Conservation (phyloP, 2,113 vertebrate genomes). For the Anolis sagrei region DNA sequence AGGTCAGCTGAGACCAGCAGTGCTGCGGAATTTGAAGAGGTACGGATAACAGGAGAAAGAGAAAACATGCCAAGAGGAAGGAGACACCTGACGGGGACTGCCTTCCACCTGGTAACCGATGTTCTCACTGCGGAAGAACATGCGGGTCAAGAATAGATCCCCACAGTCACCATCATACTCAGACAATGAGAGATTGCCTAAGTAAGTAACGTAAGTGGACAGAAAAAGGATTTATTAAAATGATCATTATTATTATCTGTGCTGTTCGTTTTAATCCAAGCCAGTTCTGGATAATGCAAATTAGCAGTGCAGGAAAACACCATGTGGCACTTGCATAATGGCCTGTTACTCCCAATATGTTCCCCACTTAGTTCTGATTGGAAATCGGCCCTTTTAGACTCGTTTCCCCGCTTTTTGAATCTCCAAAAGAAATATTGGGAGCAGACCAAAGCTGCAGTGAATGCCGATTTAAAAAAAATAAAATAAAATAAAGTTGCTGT, state of each 20-base stretch:
- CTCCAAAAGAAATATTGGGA: background rate
- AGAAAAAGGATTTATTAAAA: background rate
- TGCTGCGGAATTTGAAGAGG: too few relatives aligned
- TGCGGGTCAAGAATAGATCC: too few relatives aligned
- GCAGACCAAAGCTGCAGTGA: background rate
- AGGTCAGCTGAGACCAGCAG: too few relatives aligned
- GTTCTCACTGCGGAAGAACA: too few relatives aligned
- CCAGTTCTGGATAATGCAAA: conserved; percentile 21
- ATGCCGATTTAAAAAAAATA: accelerated
- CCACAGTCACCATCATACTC: too few relatives aligned
- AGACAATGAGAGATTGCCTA: too few relatives aligned
- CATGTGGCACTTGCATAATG: conserved; percentile 15
- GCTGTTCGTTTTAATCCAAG: background rate
- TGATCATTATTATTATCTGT: too few relatives aligned
- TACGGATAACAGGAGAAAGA: too few relatives aligned
- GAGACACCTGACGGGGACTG: too few relatives aligned
- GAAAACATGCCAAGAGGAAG: too few relatives aligned
- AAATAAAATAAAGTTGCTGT: accelerated
- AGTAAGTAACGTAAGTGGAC: too few relatives aligned
- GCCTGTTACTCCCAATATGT: conserved; percentile 4
- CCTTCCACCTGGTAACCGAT: too few relatives aligned
- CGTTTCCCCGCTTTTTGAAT: background rate
- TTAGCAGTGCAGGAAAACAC: background rate
- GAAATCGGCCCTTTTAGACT: background rate
- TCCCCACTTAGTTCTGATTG: conserved; percentile 25